These are phyloP conservation scores for Vanacampus margaritifer DNA, from an alignment of 2,113 vertebrate genomes.

Conservation along the genomic window DNA sequence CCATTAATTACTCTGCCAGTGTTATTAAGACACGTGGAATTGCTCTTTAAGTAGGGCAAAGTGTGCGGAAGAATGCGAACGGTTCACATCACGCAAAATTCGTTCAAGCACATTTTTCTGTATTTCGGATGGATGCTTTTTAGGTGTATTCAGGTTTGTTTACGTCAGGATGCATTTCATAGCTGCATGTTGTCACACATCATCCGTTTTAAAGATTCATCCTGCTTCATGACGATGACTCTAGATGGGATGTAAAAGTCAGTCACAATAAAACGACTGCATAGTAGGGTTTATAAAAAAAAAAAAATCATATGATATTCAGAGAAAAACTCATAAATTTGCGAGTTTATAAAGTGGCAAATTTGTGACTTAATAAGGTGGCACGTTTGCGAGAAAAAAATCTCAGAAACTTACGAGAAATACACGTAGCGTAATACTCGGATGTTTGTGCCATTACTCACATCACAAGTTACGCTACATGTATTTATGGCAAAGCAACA, in stretches of 20 bases:
- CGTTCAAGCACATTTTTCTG: background rate
- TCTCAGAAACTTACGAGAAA: too few relatives aligned
- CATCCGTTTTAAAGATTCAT: background rate
- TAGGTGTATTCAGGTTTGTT: slow-evolving; percentile 23
- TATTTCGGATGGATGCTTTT: slow-evolving; percentile 9
- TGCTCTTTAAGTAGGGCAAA: slow-evolving; percentile 9
- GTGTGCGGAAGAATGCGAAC: background rate
- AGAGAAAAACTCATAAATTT: too few relatives aligned
- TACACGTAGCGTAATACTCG: too few relatives aligned
- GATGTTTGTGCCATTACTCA: too few relatives aligned
- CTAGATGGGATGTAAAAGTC: slow-evolving; percentile 8
- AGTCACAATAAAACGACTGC: too few relatives aligned
- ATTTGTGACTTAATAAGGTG: too few relatives aligned
- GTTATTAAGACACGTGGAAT: slow-evolving; percentile 9
- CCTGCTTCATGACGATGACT: background rate
- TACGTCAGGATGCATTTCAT: slow-evolving; percentile 14
- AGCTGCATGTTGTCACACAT: slow-evolving; percentile 9
- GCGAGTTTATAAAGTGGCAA: too few relatives aligned
- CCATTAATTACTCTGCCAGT: slow-evolving; percentile 5
- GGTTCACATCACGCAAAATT: slow-evolving; percentile 5
- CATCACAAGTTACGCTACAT: slow-evolving; percentile 29
- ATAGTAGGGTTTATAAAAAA: too few relatives aligned
- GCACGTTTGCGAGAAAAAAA: too few relatives aligned
- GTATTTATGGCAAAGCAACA: background rate
- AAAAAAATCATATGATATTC: too few relatives aligned